Evolutionary conservation across 2,888 invertebrate species (phyloP).

Genomic region (Rhodophaea formosa): DNA sequence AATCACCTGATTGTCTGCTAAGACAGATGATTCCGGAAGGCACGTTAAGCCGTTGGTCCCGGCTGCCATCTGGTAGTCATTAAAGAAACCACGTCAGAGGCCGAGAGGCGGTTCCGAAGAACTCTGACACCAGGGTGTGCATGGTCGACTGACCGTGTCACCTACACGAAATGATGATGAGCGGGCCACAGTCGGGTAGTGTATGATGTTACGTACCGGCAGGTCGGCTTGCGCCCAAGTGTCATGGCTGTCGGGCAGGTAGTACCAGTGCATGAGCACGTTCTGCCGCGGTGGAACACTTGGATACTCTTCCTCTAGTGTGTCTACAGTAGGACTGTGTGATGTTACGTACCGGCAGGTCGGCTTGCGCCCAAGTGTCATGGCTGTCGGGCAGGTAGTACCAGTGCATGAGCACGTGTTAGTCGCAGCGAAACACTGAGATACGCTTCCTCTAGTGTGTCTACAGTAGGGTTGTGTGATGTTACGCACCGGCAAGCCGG

Average conservation of each 20-base stretch:
- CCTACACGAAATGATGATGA: no score
- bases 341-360: conserved; percentile 61
- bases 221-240: conserved; percentile 86
- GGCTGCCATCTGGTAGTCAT: no score
- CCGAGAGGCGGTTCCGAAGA: no score
- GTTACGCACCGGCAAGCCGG: conserved; percentile 67
- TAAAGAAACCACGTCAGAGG: no score
- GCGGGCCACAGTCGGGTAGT: conserved; percentile 89
- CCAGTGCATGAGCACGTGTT: conserved; percentile 94
- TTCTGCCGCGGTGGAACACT: conserved; percentile 89
- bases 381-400: conserved; percentile 97
- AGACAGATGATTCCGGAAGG: no score
- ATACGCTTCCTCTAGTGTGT: conserved; percentile 94
- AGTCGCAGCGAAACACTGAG: conserved; percentile 92
- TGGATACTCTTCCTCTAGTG: conserved; percentile 95
- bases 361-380: conserved; percentile 89
- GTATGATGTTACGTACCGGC: conserved; percentile 56
- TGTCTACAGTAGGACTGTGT: conserved; percentile 91
- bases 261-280: conserved; percentile 97
- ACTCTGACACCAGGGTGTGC: no score
- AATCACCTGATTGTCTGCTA: no score
- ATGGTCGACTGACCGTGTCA: no score
- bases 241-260: conserved; percentile 96
- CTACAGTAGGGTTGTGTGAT: conserved; percentile 88
- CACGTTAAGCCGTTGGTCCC: no score